These are phyloP conservation scores for Leucoraja ocellata DNA, from an alignment of 2,797 vertebrate species.

Conservation along the genomic window DNA sequence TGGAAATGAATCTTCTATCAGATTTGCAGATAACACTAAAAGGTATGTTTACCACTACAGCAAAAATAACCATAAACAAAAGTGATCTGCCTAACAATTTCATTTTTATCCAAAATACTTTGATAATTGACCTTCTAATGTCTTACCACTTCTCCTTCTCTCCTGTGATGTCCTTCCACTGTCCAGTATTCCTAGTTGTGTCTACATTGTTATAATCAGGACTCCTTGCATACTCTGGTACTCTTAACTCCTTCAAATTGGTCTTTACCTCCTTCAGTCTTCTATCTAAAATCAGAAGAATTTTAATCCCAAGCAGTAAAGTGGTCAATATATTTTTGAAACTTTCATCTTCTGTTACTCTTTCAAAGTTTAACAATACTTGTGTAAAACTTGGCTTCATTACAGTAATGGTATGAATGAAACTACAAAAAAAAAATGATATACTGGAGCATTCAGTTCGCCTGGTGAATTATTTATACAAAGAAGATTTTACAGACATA, in stretches of 20 bases:
- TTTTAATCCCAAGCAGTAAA: not conserved
- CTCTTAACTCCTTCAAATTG: not conserved
- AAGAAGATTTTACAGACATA: not conserved
- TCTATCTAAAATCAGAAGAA: not conserved
- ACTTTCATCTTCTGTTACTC: not conserved
- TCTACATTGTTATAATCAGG: not conserved
- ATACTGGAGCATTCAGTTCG: not conserved
- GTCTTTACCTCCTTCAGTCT: not conserved
- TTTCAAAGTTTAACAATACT: not conserved
- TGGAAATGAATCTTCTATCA: constrained; percentile 47
- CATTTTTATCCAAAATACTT: not conserved
- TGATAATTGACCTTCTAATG: not conserved
- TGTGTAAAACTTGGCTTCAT: not conserved
- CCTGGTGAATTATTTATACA: not conserved
- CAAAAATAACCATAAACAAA: not conserved
- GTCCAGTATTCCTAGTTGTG: not conserved
- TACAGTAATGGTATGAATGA: not conserved
- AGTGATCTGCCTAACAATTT: not conserved
- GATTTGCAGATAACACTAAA: constrained; percentile 45
- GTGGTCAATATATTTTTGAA: not conserved
- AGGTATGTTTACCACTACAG: constrained; percentile 49
- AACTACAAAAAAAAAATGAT: not conserved
- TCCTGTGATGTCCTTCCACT: not conserved
- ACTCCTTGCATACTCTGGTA: not conserved
- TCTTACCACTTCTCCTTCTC: not conserved